Percentiles rank a stretch among this genome's conserved stretches.
phyloP scores from a whole-genome alignment of 2,797 vertebrate genomes.

The Helostoma temminkii region DNA sequence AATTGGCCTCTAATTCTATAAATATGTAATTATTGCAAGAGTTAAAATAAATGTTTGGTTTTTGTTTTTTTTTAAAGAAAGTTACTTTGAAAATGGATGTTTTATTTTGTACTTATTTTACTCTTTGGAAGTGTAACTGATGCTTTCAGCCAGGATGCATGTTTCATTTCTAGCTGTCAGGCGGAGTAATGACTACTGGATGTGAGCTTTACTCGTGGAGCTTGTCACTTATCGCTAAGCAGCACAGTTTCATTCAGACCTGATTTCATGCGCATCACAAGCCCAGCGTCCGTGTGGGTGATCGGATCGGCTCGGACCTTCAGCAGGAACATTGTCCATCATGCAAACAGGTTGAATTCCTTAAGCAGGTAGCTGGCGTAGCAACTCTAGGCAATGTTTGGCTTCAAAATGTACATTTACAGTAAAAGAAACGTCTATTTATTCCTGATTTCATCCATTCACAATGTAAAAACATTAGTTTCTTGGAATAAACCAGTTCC shows the following conservation, averaged over 20 bases:
- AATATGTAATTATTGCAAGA: constrained; percentile 51
- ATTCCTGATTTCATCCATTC: constrained; percentile 65
- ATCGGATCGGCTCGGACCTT: constrained; percentile 4
- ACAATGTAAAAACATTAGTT: constrained; percentile 62
- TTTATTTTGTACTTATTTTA: constrained; percentile 52
- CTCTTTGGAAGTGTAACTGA: constrained; percentile 50
- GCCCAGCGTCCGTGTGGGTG: neutral
- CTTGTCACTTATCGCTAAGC: constrained; percentile 19
- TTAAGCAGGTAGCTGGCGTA: constrained; percentile 34
- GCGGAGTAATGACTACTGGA: constrained; percentile 4
- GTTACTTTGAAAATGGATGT: constrained; percentile 34
- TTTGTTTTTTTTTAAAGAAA: constrained; percentile 41
- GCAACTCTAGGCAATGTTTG: constrained; percentile 38
- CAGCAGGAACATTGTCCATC: neutral
- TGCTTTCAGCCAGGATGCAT: constrained; percentile 62
- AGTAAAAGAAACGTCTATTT: constrained; percentile 59
- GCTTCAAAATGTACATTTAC: constrained; percentile 56
- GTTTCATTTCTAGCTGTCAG: constrained; percentile 45
- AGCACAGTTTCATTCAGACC: constrained; percentile 5
- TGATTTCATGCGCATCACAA: neutral
- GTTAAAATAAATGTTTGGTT: constrained; percentile 17
- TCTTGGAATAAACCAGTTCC: constrained; percentile 78
- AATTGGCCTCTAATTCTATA: constrained; percentile 58
- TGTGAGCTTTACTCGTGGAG: constrained; percentile 12
- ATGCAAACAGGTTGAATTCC: constrained; percentile 6